Evolutionary conservation across 2,113 vertebrate species (phyloP).

Genomic region (Clinocottus analis): DNA sequence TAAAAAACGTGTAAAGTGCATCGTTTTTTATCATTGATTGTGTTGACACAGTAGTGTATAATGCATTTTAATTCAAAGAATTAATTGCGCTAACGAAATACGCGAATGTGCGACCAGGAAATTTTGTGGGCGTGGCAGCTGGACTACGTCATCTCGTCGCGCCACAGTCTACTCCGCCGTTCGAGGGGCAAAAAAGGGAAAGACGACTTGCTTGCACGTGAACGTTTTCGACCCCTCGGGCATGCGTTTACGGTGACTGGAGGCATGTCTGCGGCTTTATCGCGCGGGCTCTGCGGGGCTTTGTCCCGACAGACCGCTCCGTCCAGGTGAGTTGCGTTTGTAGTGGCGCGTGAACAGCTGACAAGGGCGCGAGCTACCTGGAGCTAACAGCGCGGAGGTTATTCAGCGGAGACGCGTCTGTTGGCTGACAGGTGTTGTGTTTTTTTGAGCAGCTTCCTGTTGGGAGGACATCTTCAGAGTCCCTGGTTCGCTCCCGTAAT

Average conservation of each 20-base stretch:
- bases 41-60: fast-evolving
- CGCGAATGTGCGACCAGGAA: constrained; percentile 44
- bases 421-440: background rate
- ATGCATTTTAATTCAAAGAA: fast-evolving
- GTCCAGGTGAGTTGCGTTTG: constrained; percentile 61
- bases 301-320: constrained; percentile 49
- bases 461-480: constrained; percentile 60
- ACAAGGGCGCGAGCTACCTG: background rate
- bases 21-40: background rate
- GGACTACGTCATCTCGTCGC: constrained; percentile 57
- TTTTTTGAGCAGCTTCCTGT: constrained; percentile 71
- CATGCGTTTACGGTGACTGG: constrained; percentile 12
- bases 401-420: background rate
- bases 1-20: no score
- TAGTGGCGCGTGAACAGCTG: background rate
- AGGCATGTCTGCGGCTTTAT: constrained; percentile 65
- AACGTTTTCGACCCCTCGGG: background rate
- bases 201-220: constrained; percentile 5
- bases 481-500: constrained; percentile 87
- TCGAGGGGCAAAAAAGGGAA: background rate
- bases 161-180: background rate
- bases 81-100: background rate
- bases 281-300: constrained; percentile 46
- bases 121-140: fast-evolving
- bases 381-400: constrained; percentile 47